These are phyloP conservation scores for Calliphora vomitoria DNA, from an alignment of 2,888 invertebrate genomes.

Conservation along the genomic window DNA sequence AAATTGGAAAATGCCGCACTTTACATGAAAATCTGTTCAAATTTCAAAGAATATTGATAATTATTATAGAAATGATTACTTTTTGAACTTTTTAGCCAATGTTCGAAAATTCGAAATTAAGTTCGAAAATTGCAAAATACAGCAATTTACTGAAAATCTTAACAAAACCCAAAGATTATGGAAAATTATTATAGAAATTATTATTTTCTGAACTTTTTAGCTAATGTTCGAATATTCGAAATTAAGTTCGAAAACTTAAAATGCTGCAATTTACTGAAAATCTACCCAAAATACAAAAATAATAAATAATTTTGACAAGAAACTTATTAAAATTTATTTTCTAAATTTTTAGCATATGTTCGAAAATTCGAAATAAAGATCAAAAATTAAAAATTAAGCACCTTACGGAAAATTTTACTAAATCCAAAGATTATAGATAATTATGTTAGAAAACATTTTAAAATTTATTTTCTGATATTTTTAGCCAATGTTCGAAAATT, in stretches of 20 bases:
- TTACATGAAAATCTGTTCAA: not conserved
- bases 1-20: too few relatives aligned
- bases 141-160: not conserved
- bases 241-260: not conserved
- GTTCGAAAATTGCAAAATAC: too few relatives aligned
- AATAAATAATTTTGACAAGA: not conserved
- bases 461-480: not conserved
- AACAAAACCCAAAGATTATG: not conserved
- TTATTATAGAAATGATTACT: too few relatives aligned
- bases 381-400: too few relatives aligned
- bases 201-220: not conserved
- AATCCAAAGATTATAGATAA: not conserved
- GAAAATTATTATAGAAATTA: too few relatives aligned
- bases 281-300: not conserved
- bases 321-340: not conserved
- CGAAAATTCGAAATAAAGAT: too few relatives aligned
- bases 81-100: not conserved
- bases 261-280: too few relatives aligned
- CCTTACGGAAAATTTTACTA: not conserved
- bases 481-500: too few relatives aligned
- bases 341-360: too few relatives aligned
- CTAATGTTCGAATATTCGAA: not conserved
- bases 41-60: not conserved
- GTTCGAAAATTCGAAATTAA: not conserved
- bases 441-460: not conserved